These are phyloP conservation scores for Galaxea fascicularis DNA, from an alignment of 92 coral and sea anemone species.

Conservation along the genomic window DNA sequence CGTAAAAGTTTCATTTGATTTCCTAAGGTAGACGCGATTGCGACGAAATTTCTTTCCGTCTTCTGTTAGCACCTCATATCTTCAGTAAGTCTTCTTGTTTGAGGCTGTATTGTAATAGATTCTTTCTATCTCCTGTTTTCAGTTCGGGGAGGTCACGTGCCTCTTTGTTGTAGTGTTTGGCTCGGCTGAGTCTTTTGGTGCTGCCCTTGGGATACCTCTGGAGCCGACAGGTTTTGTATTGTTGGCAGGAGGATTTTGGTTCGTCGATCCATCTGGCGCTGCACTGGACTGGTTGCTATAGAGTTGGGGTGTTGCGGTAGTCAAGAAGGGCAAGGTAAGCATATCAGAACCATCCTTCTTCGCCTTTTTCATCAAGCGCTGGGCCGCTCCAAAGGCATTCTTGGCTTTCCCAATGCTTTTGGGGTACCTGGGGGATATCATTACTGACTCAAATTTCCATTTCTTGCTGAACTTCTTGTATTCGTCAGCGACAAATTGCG, in stretches of 20 bases:
- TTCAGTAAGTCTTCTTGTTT: background rate
- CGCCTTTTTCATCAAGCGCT: slow-evolving; percentile 13
- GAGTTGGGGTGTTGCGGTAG: slow-evolving; percentile 8
- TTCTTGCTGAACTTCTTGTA: background rate
- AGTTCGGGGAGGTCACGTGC: slow-evolving; percentile 45
- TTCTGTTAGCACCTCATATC: slow-evolving; percentile 8
- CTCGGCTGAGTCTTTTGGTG: slow-evolving; percentile 40
- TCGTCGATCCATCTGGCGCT: slow-evolving; percentile 41
- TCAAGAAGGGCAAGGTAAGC: background rate
- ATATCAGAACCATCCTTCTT: background rate
- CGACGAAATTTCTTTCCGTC: slow-evolving; percentile 10
- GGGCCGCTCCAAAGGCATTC: slow-evolving; percentile 35
- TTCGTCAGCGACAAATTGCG: slow-evolving; percentile 9
- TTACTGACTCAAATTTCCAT: slow-evolving; percentile 14
- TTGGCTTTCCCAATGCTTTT: slow-evolving; percentile 31
- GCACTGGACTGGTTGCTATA: slow-evolving; percentile 44
- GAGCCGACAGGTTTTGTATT: slow-evolving; percentile 12
- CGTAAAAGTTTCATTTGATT: slow-evolving; percentile 4
- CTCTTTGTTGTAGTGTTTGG: slow-evolving; percentile 52
- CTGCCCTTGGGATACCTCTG: slow-evolving; percentile 1
- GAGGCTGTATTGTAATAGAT: slow-evolving; percentile 14
- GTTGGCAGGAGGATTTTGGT: slow-evolving; percentile 59
- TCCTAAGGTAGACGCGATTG: slow-evolving; percentile 16
- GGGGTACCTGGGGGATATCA: background rate
- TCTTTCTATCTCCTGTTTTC: background rate